Base-by-base conservation (phyloP, 2,797 vertebrate species). In the Xiphorhynchus erythropygius region DNA sequence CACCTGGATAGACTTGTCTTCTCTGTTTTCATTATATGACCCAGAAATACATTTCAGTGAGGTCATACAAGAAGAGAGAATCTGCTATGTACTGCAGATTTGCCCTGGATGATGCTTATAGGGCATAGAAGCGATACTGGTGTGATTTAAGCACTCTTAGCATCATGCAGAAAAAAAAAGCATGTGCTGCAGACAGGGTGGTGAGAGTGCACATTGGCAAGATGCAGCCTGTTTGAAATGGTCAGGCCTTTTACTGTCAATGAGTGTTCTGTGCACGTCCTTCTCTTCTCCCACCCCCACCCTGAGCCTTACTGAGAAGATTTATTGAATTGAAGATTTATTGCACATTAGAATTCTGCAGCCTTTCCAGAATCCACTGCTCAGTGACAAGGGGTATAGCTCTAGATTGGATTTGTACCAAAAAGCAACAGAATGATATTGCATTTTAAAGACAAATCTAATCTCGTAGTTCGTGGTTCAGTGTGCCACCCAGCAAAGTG, bases 361-460 rank as follows among this genome's bases (percentile, higher is more conserved):
- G 69, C 70, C 86, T 56, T 93, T 94, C 74, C 70, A 82, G 94
- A 93, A 89, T 80, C 78, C 42, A 24, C 59, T 57, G 56, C 60
- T 96, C 69, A 87, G 7, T 75, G 41, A 84, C 49, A 69, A 7
- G 23, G 42, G 25, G 30, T 62, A 4, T 76, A 82, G 81, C 62
- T 83, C 83, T 79, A 79, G 81, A 80, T 87, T 64, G 91, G 69
- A 89, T 92, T 69, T 95, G 60, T 84, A 86, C 94, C 52, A 87
- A 86, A 86, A 89, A 84, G 1, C 57, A 68, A 64, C 49, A 92
- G 41, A 91, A 79, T 79, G n/a, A 65, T 89, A 52, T 62, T 90
- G 71, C 59, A 88, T 92, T 94, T 96, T 92, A 89, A 95, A 87
- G 60, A 57, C 47, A 63, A 94, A 81, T 67, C 90, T 84, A 84